Conservation (phyloP, 2,888 invertebrate species). For the Cataglyphis cursor region DNA sequence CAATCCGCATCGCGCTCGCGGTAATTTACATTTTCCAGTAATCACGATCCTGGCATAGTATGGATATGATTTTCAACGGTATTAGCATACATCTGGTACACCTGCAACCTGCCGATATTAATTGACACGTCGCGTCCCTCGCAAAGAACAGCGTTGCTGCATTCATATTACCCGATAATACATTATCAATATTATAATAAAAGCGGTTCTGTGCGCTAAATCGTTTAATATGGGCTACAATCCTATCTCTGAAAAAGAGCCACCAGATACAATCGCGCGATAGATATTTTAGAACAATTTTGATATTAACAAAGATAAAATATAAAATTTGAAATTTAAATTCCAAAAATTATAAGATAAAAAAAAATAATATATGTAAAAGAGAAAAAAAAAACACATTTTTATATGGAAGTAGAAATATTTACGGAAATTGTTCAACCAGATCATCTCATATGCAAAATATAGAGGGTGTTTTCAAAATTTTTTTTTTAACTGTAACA, state of each 20-base stretch:
- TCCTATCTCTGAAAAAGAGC: slow-evolving; percentile 36
- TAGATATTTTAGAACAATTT: slow-evolving; percentile 17
- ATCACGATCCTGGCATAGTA: slow-evolving; percentile 56
- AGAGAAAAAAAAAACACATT: slow-evolving; percentile 62
- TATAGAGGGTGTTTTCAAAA: not conserved
- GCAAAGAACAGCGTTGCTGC: slow-evolving; percentile 34
- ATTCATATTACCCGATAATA: slow-evolving; percentile 33
- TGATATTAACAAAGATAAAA: not conserved
- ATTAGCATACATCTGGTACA: slow-evolving; percentile 55
- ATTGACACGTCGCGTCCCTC: slow-evolving; percentile 41
- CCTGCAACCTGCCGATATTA: slow-evolving; percentile 48
- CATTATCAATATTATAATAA: slow-evolving; percentile 43
- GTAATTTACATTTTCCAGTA: slow-evolving; percentile 67
- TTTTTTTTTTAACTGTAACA: not conserved
- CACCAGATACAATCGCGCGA: not conserved
- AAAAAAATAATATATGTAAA: slow-evolving; percentile 51
- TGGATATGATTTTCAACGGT: slow-evolving; percentile 62
- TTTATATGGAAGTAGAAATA: slow-evolving; percentile 78
- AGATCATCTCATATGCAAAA: slow-evolving; percentile 27
- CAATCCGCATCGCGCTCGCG: slow-evolving; percentile 44
- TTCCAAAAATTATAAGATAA: not conserved
- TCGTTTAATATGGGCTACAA: slow-evolving; percentile 17
- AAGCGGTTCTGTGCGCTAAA: not conserved
- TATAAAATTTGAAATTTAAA: not conserved
- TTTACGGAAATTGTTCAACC: slow-evolving; percentile 80